Conservation (phyloP, 2,888 invertebrate species). For the Ptilodon capucinus region DNA sequence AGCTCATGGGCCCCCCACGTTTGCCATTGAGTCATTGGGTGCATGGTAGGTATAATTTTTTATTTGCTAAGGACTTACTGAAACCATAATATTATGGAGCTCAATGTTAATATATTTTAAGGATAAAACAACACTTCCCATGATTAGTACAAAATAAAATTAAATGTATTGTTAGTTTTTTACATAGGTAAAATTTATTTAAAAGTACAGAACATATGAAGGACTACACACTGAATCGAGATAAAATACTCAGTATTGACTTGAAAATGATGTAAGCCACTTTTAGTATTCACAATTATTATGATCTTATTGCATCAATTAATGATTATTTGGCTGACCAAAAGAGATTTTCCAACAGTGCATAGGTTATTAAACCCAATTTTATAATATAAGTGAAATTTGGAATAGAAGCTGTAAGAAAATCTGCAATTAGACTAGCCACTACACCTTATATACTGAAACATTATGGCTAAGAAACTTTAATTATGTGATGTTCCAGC, state of each 20-base stretch:
- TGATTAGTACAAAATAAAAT: slow-evolving; percentile 83
- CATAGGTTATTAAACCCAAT: slow-evolving; percentile 77
- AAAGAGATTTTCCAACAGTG: slow-evolving; percentile 83
- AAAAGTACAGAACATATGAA: slow-evolving; percentile 82
- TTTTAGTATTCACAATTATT: slow-evolving; percentile 80
- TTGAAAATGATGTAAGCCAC: slow-evolving; percentile 81
- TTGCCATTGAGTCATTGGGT: too few species aligned
- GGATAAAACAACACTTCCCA: slow-evolving; percentile 83
- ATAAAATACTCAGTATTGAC: slow-evolving; percentile 80
- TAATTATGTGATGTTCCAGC: slow-evolving; percentile 78
- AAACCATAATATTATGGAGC: slow-evolving; percentile 80
- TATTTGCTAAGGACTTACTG: slow-evolving; percentile 53
- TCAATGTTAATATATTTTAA: slow-evolving; percentile 84
- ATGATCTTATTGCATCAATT: slow-evolving; percentile 79
- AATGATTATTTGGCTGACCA: slow-evolving; percentile 81
- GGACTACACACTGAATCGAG: slow-evolving; percentile 82
- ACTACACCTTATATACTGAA: slow-evolving; percentile 80
- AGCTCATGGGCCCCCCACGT: too few species aligned
- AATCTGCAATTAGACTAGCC: slow-evolving; percentile 82
- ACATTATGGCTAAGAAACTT: slow-evolving; percentile 78
- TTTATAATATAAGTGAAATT: slow-evolving; percentile 77
- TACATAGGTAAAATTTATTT: slow-evolving; percentile 81
- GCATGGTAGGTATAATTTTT: neutral
- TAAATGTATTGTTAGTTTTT: slow-evolving; percentile 83
- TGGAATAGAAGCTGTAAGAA: slow-evolving; percentile 83